These are phyloP conservation scores for Lepilemur ruficaudatus DNA, from an alignment of 2,797 vertebrate species.

Conservation along the genomic window DNA sequence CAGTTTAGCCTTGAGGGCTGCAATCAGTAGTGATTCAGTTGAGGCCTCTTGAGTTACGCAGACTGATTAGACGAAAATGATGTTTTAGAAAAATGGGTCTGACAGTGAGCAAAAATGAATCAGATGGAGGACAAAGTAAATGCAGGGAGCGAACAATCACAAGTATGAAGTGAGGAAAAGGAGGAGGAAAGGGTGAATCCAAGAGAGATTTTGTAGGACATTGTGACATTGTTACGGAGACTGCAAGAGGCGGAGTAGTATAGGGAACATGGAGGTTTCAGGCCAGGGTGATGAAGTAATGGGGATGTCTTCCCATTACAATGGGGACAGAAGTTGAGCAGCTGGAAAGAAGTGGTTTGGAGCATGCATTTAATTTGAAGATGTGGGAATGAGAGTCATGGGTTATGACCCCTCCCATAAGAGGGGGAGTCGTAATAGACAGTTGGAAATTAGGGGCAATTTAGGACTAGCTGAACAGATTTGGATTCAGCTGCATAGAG, in stretches of 20 bases:
- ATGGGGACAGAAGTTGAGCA: background rate
- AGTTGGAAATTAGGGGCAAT: background rate
- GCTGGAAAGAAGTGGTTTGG: background rate
- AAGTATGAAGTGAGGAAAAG: background rate
- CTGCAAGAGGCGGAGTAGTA: background rate
- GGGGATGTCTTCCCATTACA: too few species aligned
- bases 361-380: background rate
- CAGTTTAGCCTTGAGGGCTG: background rate
- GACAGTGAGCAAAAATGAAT: background rate
- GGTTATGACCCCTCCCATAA: background rate
- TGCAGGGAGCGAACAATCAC: background rate
- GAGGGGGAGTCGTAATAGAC: background rate
- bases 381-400: background rate
- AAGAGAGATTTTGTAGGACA: background rate
- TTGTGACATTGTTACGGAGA: background rate
- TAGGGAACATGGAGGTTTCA: background rate
- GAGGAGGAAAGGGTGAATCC: background rate
- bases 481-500: background rate
- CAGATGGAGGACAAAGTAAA: background rate
- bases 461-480: background rate
- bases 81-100: background rate
- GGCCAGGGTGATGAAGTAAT: background rate
- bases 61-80: background rate
- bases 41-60: background rate
- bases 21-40: background rate